phyloP scores from a whole-genome alignment of 1,140 invertebrate genomes.

The Kradibia gibbosae region DNA sequence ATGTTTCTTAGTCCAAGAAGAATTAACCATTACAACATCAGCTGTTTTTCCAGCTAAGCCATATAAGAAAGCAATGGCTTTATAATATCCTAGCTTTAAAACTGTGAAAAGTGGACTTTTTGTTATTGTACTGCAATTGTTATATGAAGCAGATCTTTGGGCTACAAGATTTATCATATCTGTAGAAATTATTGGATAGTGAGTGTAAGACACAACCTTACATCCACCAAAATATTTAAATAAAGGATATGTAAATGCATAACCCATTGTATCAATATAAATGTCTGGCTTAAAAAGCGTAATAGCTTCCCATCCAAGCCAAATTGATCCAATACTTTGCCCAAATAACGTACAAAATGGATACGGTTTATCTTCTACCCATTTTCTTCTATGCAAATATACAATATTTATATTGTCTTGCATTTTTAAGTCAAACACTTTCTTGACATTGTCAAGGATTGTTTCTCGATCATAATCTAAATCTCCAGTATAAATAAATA shows the following conservation, averaged over 20 bases:
- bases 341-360: conserved; percentile 94
- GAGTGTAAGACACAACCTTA: conserved; percentile 90
- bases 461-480: conserved; percentile 81
- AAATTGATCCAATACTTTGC: conserved; percentile 93
- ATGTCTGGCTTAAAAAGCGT: conserved; percentile 81
- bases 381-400: conserved; percentile 81
- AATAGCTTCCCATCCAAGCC: conserved; percentile 92
- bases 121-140: conserved; percentile 89
- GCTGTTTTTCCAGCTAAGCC: conserved; percentile 86
- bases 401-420: conserved; percentile 82
- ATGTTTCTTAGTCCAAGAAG: conserved; percentile 96
- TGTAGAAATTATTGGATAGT: conserved; percentile 97
- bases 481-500: conserved; percentile 91
- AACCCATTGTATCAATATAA: conserved; percentile 48
- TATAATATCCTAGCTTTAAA: conserved; percentile 92
- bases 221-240: conserved; percentile 81
- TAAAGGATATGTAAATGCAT: conserved; percentile 44
- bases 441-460: conserved; percentile 84
- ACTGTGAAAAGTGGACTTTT: conserved; percentile 86
- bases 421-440: conserved; percentile 86
- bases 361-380: conserved; percentile 89
- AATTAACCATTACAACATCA: conserved; percentile 96
- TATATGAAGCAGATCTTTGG: conserved; percentile 80
- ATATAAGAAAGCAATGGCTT: conserved; percentile 91
- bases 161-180: conserved; percentile 93